Base-by-base conservation (phyloP, 2,113 vertebrate genomes). In the Leuciscus idus region DNA sequence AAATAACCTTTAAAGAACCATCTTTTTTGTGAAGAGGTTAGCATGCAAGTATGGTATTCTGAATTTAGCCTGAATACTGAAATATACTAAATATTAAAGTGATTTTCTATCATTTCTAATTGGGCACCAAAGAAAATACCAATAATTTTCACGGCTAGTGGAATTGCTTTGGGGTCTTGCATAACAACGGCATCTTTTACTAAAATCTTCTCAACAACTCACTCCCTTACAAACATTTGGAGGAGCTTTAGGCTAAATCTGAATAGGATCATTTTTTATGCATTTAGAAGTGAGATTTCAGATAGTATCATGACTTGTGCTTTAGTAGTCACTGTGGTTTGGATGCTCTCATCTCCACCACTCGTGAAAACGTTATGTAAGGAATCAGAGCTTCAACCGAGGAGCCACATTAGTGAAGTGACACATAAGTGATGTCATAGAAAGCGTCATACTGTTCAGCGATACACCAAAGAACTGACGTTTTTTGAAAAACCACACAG, bases 371-470 rank as follows among this genome's bases (percentile, higher is more conserved):
- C 36, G 76, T 85, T 85, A 85, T 26, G 75, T 73, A 78, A 68
- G 48, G 55, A 39, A 85, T 57, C 43, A 39, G 62, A 59, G 46
- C 66, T 50, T n/a, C 61, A 68, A 73, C 66, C 23, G 17, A 39
- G 66, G 79, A 86, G 83, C 85, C 2, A 30, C n/a, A 77, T 77
- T 88, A 85, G 88, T 55, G n/a, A 88, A 85, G 86, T 92, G 91
- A 90, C 88, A 87, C 85, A 15, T 59, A 61, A 48, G 70, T 91
- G 92, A 93, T 88, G 89, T 93, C 92, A 90, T 89, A 52, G 59
- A 43, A 28, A 48, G 48, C 61, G 19, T 81, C 79, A 87, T 46
- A 10, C 28, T 61, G 13, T 83, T 61, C 8, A 76, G 59, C 66
- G 39, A 81, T 21, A 68, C 79, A 30, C 43, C 79, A n/a, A 66